phyloP scores from a whole-genome alignment of 2,888 invertebrate species.

The Catonia carolina region DNA sequence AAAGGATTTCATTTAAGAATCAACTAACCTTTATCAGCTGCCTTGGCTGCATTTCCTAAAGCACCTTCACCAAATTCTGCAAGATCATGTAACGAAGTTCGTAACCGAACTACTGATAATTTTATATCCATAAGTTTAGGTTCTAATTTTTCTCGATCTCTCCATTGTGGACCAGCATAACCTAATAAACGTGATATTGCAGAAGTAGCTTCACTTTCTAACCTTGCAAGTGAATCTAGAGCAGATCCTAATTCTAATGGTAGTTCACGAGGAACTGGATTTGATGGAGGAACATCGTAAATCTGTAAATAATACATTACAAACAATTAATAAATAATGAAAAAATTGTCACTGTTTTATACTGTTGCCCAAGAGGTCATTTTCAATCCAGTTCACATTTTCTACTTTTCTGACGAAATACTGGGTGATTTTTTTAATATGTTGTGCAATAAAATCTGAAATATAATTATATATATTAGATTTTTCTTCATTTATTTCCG shows the following conservation, averaged over 20 bases:
- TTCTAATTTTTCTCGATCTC: constrained; percentile 69
- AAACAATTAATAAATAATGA: no score
- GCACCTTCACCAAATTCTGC: constrained; percentile 85
- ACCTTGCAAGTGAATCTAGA: constrained; percentile 63
- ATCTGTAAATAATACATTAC: constrained; percentile 42
- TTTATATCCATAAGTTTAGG: constrained; percentile 75
- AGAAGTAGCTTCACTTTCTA: constrained; percentile 73
- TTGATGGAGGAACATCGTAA: constrained; percentile 54
- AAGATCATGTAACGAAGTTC: constrained; percentile 77
- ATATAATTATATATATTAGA: no score
- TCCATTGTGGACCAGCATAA: constrained; percentile 74
- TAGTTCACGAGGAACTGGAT: constrained; percentile 51
- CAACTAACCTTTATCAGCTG: constrained; percentile 64
- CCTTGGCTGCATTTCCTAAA: constrained; percentile 75
- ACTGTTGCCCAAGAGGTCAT: no score
- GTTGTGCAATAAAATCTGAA: no score
- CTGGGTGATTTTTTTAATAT: no score
- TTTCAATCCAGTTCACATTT: no score
- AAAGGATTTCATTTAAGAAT: no score
- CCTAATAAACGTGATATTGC: constrained; percentile 71
- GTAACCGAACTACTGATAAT: constrained; percentile 66
- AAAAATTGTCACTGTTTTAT: no score
- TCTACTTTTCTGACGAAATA: no score
- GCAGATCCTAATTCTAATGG: constrained; percentile 70
- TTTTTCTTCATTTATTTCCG: no score